Base-by-base conservation (phyloP, 2,113 vertebrate species). In the Neotoma lepida region DNA sequence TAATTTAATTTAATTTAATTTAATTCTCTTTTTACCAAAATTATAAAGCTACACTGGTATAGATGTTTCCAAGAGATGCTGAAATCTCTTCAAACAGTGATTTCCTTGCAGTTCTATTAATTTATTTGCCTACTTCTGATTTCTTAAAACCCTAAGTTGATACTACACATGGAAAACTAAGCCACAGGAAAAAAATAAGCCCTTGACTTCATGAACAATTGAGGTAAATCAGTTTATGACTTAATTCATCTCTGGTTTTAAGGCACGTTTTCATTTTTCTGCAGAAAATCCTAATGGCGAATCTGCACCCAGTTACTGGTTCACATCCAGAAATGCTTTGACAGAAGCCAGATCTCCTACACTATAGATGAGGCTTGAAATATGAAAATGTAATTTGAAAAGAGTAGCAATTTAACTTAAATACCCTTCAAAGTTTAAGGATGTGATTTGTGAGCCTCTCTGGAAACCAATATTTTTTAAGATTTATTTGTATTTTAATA, bases 1-100 rank as follows among this genome's bases (percentile, higher is more conserved):
- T 51, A n/a, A n/a, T n/a, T n/a, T n/a, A n/a, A n/a, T n/a, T n/a
- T n/a, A n/a, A n/a, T n/a, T n/a, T n/a, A n/a, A n/a, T n/a, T n/a
- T n/a, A n/a, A 78, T 20, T 8, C 39, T 61, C 85, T 6, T 86
- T 56, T 92, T 88, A 41, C 8, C 51, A 88, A 92, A 92, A 86
- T 14, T 90, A 92, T 56, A 6, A 41, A n/a, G n/a, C 54, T 56
- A 74, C 1, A 84, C 22, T 84, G 85, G 12, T n/a, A 54, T 1
- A 64, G 8, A 71, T 44, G 91, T 26, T 78, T 81, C 61, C 22
- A 41, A 94, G 4, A 88, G 13, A 71, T 80, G 30, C 22, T 81
- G 95, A 95, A 78, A 54, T 89, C 33, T 73, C 68, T 91, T 95
- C 56, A 89, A 89, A 82, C 9, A 78, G 35, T 6, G 51, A 30